Evolutionary conservation across 2,113 vertebrate genomes (phyloP).

Genomic region (Athene cunicularia): DNA sequence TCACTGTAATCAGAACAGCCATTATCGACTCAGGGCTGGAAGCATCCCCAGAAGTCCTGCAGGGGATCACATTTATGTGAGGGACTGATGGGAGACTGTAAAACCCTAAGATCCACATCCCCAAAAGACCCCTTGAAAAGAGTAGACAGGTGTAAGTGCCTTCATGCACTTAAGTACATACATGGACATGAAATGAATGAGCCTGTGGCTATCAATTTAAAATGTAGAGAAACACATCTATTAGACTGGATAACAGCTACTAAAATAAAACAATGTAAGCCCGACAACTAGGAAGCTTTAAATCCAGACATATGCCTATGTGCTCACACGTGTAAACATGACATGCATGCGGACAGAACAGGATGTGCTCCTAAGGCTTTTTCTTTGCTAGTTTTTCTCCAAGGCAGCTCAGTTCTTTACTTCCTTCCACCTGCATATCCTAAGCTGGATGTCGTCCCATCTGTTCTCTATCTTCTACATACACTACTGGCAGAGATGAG

Average conservation of each 20-base stretch:
- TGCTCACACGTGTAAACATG: accelerated
- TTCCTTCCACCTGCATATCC: background rate
- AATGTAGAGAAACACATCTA: background rate
- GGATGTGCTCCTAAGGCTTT: background rate
- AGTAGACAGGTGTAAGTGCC: background rate
- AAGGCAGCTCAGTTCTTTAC: background rate
- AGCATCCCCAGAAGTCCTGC: background rate
- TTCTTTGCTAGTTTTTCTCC: background rate
- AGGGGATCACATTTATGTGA: background rate
- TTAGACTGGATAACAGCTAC: background rate
- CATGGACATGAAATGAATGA: background rate
- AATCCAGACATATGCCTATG: background rate
- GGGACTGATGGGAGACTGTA: background rate
- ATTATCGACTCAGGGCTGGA: background rate
- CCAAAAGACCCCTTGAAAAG: background rate
- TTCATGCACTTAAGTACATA: background rate
- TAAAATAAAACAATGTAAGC: background rate
- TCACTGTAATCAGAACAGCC: background rate
- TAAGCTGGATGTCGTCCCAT: background rate
- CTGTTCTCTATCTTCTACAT: background rate
- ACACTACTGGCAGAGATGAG: background rate
- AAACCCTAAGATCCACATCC: background rate
- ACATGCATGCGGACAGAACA: background rate
- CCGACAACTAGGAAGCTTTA: background rate
- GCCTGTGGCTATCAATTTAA: background rate